Percentiles rank a stretch among this genome's conserved stretches.
Conservation (phyloP, 2,797 vertebrate genomes). For the Gambelia wislizenii region DNA sequence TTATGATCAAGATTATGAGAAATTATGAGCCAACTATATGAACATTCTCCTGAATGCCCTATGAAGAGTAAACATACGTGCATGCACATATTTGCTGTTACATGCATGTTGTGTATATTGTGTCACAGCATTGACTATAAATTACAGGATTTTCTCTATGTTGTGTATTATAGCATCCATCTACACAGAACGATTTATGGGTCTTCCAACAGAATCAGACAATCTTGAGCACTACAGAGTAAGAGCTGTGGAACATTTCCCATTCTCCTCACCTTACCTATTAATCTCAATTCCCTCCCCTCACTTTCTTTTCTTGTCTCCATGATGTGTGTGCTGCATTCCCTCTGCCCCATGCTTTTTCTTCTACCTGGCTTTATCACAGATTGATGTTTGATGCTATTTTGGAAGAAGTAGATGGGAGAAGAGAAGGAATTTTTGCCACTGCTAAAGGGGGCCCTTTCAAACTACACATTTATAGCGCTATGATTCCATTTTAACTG, state of each 20-base stretch:
- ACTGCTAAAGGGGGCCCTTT: background rate
- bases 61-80: background rate
- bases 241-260: slow-evolving; percentile 53
- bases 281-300: background rate
- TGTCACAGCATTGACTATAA: slow-evolving; percentile 44
- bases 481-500: no score
- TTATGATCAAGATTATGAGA: slow-evolving; percentile 12
- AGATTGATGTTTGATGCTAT: slow-evolving; percentile 4
- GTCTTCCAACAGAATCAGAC: slow-evolving; percentile 80
- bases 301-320: slow-evolving; percentile 10
- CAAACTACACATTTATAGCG: no score
- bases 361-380: background rate
- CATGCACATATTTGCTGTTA: background rate
- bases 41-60: slow-evolving; percentile 30
- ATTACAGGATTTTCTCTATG: slow-evolving; percentile 73
- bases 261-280: background rate
- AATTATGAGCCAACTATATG: background rate
- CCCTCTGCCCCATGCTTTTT: background rate
- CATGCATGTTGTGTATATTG: background rate
- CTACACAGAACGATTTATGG: slow-evolving; percentile 86
- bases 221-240: slow-evolving; percentile 85
- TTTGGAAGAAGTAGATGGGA: slow-evolving; percentile 22
- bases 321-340: background rate
- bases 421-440: background rate
- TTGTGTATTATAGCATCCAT: slow-evolving; percentile 79